phyloP scores from a whole-genome alignment of 2,797 vertebrate genomes.

The Periophthalmus magnuspinnatus region DNA sequence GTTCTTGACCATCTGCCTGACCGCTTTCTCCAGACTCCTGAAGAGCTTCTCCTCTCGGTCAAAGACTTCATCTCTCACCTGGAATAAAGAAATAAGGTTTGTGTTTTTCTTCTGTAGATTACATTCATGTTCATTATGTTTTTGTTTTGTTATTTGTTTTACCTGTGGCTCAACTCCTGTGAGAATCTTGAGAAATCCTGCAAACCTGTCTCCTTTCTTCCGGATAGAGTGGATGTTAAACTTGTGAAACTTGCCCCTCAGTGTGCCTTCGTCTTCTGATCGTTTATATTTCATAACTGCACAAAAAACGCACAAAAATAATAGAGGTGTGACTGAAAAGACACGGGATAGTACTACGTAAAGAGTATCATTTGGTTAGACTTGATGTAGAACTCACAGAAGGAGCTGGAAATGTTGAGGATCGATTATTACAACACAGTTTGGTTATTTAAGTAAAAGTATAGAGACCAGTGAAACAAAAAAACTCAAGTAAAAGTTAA shows the following conservation, averaged over 20 bases:
- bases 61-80: conserved; percentile 95
- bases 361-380: too few species aligned
- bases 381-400: too few species aligned
- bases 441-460: too few species aligned
- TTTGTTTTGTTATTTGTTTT: conserved; percentile 20
- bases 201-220: conserved; percentile 96
- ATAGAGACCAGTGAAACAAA: too few species aligned
- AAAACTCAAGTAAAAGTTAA: too few species aligned
- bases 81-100: conserved; percentile 29
- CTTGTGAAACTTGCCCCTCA: conserved; percentile 90
- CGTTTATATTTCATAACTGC: conserved; percentile 95
- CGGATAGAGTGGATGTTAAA: conserved; percentile 95
- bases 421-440: too few species aligned
- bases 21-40: conserved; percentile 89
- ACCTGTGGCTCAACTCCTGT: conserved; percentile 94
- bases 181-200: conserved; percentile 91
- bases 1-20: conserved; percentile 87
- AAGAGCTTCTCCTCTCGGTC: conserved; percentile 93
- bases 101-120: not conserved
- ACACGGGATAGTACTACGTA: too few species aligned
- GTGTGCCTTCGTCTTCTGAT: conserved; percentile 88
- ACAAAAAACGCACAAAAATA: conserved; percentile 48
- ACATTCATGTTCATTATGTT: not conserved
- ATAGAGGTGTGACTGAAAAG: not conserved
- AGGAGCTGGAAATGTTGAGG: too few species aligned